Evolutionary conservation across 2,888 invertebrate genomes (phyloP).

Genomic region (Dryadula phaetusa): DNA sequence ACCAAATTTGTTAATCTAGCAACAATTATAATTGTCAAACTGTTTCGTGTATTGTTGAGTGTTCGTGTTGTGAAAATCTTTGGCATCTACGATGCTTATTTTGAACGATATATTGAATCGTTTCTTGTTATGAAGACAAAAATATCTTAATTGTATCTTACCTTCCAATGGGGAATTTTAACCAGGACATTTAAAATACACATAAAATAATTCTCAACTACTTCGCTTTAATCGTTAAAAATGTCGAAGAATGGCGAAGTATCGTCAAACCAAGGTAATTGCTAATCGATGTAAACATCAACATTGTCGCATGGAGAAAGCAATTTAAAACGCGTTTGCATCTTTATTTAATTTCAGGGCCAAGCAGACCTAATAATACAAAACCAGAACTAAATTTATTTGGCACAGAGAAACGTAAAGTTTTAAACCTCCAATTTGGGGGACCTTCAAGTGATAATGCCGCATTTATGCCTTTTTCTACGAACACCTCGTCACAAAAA

Average conservation of each 20-base stretch:
- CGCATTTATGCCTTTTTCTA: conserved; percentile 80
- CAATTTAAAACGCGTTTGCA: background rate
- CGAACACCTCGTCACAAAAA: conserved; percentile 62
- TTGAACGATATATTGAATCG: conserved; percentile 42
- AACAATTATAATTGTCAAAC: conserved; percentile 29
- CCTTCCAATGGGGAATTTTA: conserved; percentile 73
- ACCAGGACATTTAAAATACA: conserved; percentile 61
- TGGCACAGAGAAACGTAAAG: conserved; percentile 83
- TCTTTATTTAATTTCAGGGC: conserved; percentile 59
- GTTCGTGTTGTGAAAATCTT: conserved; percentile 46
- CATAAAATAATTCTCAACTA: conserved; percentile 56
- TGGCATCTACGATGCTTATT: conserved; percentile 47
- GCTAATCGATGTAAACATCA: conserved; percentile 35
- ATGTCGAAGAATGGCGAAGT: conserved; percentile 90
- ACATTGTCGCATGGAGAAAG: conserved; percentile 13
- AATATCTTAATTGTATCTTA: conserved; percentile 54
- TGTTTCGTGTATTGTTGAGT: conserved; percentile 28
- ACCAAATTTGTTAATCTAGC: background rate
- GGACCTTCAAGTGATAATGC: conserved; percentile 77
- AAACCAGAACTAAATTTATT: conserved; percentile 78
- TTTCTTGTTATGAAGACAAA: conserved; percentile 60
- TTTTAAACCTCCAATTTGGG: conserved; percentile 83
- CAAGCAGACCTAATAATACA: conserved; percentile 74
- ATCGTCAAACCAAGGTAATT: conserved; percentile 86
- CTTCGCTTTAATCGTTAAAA: conserved; percentile 58